Conservation (phyloP, 1,140 invertebrate genomes). For the Drosophila serrata region DNA sequence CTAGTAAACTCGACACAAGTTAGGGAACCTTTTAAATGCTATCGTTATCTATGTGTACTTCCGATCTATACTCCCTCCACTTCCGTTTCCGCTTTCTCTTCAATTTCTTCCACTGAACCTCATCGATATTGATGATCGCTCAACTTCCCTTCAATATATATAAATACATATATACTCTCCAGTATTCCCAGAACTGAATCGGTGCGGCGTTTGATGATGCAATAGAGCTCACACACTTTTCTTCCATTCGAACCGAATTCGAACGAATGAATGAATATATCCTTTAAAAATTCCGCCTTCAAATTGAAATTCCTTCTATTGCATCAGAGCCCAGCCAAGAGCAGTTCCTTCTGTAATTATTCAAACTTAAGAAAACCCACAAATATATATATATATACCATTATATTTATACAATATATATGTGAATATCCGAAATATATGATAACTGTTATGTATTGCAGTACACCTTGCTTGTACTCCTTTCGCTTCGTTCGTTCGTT, state of each 20-base stretch:
- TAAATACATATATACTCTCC: slow-evolving; percentile 13
- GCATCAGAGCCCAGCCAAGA: slow-evolving; percentile 17
- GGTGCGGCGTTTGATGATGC: slow-evolving; percentile 46
- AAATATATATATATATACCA: slow-evolving; percentile 26
- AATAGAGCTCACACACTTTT: slow-evolving; percentile 29
- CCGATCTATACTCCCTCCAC: slow-evolving; percentile 40
- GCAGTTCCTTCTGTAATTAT: slow-evolving; percentile 55
- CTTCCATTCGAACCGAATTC: slow-evolving; percentile 13
- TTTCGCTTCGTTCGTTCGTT: slow-evolving; percentile 56
- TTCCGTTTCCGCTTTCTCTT: slow-evolving; percentile 46
- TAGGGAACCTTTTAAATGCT: slow-evolving; percentile 82
- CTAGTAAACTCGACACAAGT: slow-evolving; percentile 45
- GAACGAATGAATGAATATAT: not conserved
- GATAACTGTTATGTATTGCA: slow-evolving; percentile 54
- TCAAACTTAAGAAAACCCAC: slow-evolving; percentile 21
- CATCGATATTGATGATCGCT: slow-evolving; percentile 33
- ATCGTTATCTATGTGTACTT: slow-evolving; percentile 80
- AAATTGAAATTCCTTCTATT: slow-evolving; percentile 16
- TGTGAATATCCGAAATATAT: slow-evolving; percentile 47
- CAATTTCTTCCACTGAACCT: slow-evolving; percentile 25
- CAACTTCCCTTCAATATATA: slow-evolving; percentile 62
- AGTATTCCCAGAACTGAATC: slow-evolving; percentile 36
- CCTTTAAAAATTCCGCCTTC: slow-evolving; percentile 17
- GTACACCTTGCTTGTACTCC: slow-evolving; percentile 64
- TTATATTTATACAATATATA: slow-evolving; percentile 35